Evolutionary conservation across 92 coral and sea anemone genomes (phyloP).

Genomic region (Phenganax subtilis): DNA sequence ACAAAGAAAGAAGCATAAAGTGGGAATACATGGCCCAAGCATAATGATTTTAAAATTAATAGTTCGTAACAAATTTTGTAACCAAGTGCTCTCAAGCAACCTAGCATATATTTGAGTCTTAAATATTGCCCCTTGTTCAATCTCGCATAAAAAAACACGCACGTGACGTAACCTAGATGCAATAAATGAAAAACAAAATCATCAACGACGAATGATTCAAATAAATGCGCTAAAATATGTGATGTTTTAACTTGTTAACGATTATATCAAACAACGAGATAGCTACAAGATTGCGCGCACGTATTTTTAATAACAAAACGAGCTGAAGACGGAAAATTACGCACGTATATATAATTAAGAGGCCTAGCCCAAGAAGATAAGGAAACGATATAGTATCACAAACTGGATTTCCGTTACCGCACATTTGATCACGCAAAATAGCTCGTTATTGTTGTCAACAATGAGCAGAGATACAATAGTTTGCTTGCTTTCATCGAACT

Average conservation of each 20-base stretch:
- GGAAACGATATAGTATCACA: not conserved
- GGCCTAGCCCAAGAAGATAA: not conserved
- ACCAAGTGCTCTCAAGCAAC: no score
- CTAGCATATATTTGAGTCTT: no score
- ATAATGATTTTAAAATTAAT: no score
- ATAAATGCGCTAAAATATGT: not conserved
- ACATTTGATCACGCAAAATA: not conserved
- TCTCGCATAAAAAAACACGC: no score
- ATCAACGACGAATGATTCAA: not conserved
- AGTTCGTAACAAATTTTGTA: no score
- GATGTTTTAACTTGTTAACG: not conserved
- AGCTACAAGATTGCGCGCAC: not conserved
- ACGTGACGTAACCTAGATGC: not conserved
- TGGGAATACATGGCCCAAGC: no score
- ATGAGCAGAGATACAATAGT: no score
- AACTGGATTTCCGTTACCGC: conserved; percentile 9
- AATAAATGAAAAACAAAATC: not conserved
- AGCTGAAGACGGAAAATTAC: not conserved
- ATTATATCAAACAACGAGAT: not conserved
- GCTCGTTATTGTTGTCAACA: no score
- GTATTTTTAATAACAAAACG: not conserved
- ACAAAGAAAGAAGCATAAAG: no score
- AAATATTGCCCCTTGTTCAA: no score
- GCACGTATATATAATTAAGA: not conserved
- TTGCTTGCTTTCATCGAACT: no score